Evolutionary conservation across 1,140 invertebrate genomes (phyloP), one percentile per base, ranked within the genome.

Genomic region (Marisa cornuarietis): DNA sequence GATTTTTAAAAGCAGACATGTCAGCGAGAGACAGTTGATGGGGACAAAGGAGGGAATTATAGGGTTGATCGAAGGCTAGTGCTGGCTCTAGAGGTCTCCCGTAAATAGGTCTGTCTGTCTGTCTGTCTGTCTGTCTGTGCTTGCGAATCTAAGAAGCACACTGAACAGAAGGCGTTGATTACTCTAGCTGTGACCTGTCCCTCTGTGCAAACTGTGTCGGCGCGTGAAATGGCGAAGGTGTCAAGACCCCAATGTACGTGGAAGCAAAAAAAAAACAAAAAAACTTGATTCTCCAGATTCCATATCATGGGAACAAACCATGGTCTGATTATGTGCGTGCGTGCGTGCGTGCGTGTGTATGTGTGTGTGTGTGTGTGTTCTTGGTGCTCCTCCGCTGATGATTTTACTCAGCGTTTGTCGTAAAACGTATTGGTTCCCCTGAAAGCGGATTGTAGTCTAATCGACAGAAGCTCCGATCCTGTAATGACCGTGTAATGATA

Each of bases 51-150:
- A 3, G 24, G 62, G 7, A 24, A 69, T 7, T 31, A 42, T 31
- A 22, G 42, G 16, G 13, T 24, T 31, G 13, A 69, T 42, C 31
- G 42, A 42, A 49, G 42, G 71, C 71, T 22, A 16, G 71, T n/a
- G 31, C 69, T 31, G 20, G 69, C 18, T 26, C 31, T 18, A 49
- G 26, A 49, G 69, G 71, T 52, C 1, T 22, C 51, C n/a, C 52
- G 51, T 54, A 6, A 54, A n/a, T 73, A n/a, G 2, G 51, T 73
- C 20, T 73, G 71, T 73, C 20, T 73, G 49, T 58, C 20, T 73
- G 71, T 73, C 11, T 58, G 49, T 73, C 20, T 73, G 71, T 73
- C 20, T 73, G 51, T 73, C 11, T 73, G 49, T 52, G 42, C 58
- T 20, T 72, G 14, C n/a, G n/a, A n/a, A n/a, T n/a, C n/a, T n/a